phyloP scores from a whole-genome alignment of 2,888 invertebrate genomes.

The Synanthedon tipuliformis region DNA sequence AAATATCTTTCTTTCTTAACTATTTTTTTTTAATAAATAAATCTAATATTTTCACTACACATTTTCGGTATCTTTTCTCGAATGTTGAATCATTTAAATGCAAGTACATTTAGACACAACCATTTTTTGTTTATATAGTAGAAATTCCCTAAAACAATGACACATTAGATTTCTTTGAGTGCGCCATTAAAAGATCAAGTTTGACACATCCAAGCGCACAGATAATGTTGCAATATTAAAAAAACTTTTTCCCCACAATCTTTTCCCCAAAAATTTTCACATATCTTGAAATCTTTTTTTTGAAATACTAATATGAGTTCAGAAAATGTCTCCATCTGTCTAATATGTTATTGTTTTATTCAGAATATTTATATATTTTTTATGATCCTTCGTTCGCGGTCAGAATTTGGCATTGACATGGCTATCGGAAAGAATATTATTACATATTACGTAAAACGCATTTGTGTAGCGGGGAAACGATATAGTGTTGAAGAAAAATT shows the following conservation, averaged over 20 bases:
- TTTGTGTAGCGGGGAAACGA: no score
- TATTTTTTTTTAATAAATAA: conserved; percentile 53
- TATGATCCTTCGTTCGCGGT: conserved; percentile 19
- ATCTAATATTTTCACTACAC: conserved; percentile 56
- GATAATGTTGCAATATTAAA: no score
- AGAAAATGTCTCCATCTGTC: not conserved
- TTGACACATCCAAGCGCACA: no score
- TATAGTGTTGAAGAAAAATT: no score
- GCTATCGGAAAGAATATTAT: conserved; percentile 16
- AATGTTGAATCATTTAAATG: conserved; percentile 48
- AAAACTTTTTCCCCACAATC: not conserved
- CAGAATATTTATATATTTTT: not conserved
- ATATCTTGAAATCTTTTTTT: no score
- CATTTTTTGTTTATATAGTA: conserved; percentile 45
- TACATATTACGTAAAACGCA: no score
- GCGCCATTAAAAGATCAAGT: no score
- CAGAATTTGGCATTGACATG: conserved; percentile 57
- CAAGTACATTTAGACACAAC: conserved; percentile 62
- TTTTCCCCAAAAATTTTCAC: not conserved
- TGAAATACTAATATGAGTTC: no score
- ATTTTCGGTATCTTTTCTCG: conserved; percentile 43
- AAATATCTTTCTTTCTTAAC: conserved; percentile 65
- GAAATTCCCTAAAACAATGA: not conserved
- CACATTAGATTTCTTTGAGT: no score
- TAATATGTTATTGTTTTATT: not conserved